Evolutionary conservation across 1,140 invertebrate genomes (phyloP), one percentile per base, ranked within the genome.

Genomic region (Lineus longissimus): DNA sequence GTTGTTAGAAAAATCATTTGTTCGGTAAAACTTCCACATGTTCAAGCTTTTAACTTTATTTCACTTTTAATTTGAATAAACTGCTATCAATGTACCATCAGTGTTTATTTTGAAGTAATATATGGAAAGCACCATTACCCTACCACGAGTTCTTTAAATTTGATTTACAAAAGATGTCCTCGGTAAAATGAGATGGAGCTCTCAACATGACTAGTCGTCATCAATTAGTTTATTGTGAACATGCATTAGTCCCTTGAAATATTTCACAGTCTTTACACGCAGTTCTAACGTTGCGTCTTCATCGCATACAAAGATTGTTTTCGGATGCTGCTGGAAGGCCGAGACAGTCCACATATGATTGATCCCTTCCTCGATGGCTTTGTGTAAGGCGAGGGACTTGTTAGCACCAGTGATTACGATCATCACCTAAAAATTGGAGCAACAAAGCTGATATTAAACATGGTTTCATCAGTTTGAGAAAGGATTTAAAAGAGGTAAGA

Each of bases 291-390:
- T 99, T 43, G 97, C 95, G 82, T 96, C 94, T 84, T 99, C 96
- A 81, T 99, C 97, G 78, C 95, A 98, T 55, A 99, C 85, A 84
- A 98, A 95, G 22, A 98, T 86, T 4, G 78, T 71, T 0, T 60
- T 45, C 1, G 74, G 71, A 68, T 83, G 81, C 55, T 76, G 92
- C 82, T 99, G 97, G 84, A 99, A 98, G 30, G 95, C 95, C 23
- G 94, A 97, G 25, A 98, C 95, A 0, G 97, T 99, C 95, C 97
- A 99, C 97, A 99, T 99, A 83, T 99, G 97, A 84, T 94, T 98
- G 2, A 99, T 87, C 47, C 97, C 97, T 81, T 96, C 92, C 82
- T 98, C 95, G 67, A 98, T 92, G 1, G 96, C 95, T 82, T 94
- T 94, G 78, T 97, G 93, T 43, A 99, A 86, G 55, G 97, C 97